Evolutionary conservation across 2,113 vertebrate genomes (phyloP).

Genomic region (Macquaria australasica): DNA sequence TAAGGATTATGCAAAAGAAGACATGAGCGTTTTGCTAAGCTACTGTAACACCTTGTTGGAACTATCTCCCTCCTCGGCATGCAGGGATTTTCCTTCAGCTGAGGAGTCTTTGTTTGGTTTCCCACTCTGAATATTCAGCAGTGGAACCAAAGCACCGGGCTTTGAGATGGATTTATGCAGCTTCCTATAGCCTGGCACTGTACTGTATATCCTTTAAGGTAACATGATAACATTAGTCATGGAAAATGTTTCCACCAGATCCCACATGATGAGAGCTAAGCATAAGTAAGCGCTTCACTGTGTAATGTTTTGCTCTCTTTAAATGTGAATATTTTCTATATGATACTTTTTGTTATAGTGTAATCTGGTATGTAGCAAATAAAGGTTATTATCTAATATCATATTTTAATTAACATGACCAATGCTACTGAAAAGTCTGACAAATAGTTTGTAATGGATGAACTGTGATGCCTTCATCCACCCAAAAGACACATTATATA

Average conservation of each 20-base stretch:
- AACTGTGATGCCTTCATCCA: no score
- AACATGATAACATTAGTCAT: neutral
- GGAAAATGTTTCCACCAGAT: neutral
- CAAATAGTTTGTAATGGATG: no score
- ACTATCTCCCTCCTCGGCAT: conserved; percentile 34
- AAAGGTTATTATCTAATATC: neutral
- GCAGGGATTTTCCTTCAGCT: conserved; percentile 53
- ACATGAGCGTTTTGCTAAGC: conserved; percentile 36
- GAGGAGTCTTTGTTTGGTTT: conserved; percentile 26
- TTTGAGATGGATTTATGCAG: conserved; percentile 13
- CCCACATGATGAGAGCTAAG: neutral
- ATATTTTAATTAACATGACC: neutral
- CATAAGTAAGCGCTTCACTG: neutral
- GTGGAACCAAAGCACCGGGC: neutral
- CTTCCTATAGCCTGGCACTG: neutral
- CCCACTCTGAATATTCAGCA: conserved; percentile 49
- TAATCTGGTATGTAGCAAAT: neutral
- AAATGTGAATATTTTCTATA: neutral
- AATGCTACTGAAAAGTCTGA: no score
- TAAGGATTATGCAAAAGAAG: conserved; percentile 56
- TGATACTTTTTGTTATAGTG: neutral
- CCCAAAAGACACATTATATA: no score
- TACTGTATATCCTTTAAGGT: neutral
- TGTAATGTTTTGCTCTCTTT: neutral
- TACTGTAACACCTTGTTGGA: conserved; percentile 51